Evolutionary conservation across 2,888 invertebrate genomes (phyloP).

Genomic region (Nephrotoma guestfalica): DNA sequence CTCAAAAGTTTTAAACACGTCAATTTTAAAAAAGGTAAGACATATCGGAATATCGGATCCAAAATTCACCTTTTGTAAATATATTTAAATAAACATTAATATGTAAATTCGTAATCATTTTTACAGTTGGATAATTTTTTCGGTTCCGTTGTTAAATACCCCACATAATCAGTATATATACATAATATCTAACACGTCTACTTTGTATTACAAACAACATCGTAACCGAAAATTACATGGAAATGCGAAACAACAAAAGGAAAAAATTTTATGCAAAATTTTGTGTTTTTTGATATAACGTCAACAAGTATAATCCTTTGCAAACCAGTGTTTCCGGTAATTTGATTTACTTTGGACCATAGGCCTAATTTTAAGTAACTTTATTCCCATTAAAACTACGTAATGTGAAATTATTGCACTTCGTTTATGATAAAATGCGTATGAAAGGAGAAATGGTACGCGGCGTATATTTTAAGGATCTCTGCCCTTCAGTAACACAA

Average conservation of each 20-base stretch:
- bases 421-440: not conserved
- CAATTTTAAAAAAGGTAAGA: not conserved
- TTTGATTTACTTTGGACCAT: not conserved
- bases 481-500: not conserved
- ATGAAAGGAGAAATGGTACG: not conserved
- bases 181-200: not conserved
- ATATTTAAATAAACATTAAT: not conserved
- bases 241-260: not conserved
- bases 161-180: not conserved
- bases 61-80: not conserved
- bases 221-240: not conserved
- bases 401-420: not conserved
- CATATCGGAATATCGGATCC: not conserved
- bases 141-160: not conserved
- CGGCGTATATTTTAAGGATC: not conserved
- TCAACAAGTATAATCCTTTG: not conserved
- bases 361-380: not conserved
- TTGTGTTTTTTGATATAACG: not conserved
- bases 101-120: not conserved
- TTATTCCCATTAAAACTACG: not conserved
- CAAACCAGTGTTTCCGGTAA: not conserved
- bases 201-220: not conserved
- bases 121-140: not conserved
- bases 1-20: not conserved
- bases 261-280: not conserved